Evolutionary conservation across 1,140 invertebrate genomes (phyloP), one percentile per base, ranked within the genome.

Genomic region (Solenopsis fugax): DNA sequence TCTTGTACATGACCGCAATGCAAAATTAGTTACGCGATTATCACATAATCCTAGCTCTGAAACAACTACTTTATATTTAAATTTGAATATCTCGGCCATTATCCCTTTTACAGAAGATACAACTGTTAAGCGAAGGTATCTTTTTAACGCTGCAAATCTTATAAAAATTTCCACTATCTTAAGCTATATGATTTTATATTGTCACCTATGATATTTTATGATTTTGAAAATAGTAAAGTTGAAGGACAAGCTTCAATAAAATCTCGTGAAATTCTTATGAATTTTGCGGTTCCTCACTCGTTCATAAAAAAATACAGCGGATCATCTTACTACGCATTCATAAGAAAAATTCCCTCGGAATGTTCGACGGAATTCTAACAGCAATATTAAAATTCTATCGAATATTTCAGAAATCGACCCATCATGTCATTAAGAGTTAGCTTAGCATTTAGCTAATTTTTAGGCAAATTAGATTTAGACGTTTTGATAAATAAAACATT

Each of bases 321-420:
- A 82, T 82, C 29, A 84, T 60, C 69, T 84, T 73, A 84, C 73
- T 50, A 21, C 54, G 73, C 16, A 52, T 37, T 58, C 52, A 48
- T 56, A 56, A 62, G 29, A 29, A 54, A 73, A 54, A 58, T 45
- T 72, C 52, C 9, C 37, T 48, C 50, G 7, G 37, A 37, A 0
- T 84, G 29, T 73, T 29, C 64, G 45, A 37, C 64, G 21, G 9
- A 69, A 87, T 85, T 89, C 86, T 60, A 56, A 89, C 60, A 21
- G 62, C 54, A 71, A 58, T 76, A 90, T 90, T 90, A 82, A 90
- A 84, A 90, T 90, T 90, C 76, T 85, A 69, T 62, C 84, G 78
- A 90, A 84, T 90, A 76, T 77, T 85, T 72, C n/a, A 60, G 34
- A 58, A 80, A 56, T 80, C 48, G 21, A 72, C 3, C 16, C 18